phyloP scores from a whole-genome alignment of 2,888 invertebrate species.

The Dynastes grantii region DNA sequence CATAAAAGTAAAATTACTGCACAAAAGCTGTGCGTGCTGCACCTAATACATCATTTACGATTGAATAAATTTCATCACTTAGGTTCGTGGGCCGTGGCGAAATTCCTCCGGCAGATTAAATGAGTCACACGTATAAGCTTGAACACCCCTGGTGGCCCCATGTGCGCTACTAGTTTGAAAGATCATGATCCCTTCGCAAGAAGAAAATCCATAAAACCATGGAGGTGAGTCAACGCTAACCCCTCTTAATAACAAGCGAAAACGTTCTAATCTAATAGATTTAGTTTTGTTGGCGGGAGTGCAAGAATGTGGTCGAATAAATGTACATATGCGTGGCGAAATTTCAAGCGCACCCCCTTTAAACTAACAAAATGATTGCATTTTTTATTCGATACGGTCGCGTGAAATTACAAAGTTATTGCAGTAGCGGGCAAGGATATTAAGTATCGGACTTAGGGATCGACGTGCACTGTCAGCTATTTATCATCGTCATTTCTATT shows the following conservation, averaged over 20 bases:
- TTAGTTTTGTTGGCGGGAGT: slow-evolving; percentile 50
- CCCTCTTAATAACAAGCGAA: slow-evolving; percentile 61
- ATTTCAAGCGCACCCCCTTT: slow-evolving; percentile 37
- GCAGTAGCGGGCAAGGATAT: slow-evolving; percentile 19
- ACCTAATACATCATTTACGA: slow-evolving; percentile 37
- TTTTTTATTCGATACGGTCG: slow-evolving; percentile 44
- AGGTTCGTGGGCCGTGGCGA: slow-evolving; percentile 27
- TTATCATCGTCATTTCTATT: slow-evolving; percentile 32
- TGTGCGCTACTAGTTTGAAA: slow-evolving; percentile 58
- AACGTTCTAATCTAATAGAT: slow-evolving; percentile 61
- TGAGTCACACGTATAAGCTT: slow-evolving; percentile 58
- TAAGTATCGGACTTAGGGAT: slow-evolving; percentile 35
- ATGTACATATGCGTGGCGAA: slow-evolving; percentile 35
- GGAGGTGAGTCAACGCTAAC: slow-evolving; percentile 62
- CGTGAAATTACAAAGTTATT: slow-evolving; percentile 47
- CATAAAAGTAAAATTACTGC: slow-evolving; percentile 31
- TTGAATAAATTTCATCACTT: slow-evolving; percentile 42
- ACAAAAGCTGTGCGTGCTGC: slow-evolving; percentile 6
- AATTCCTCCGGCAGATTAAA: slow-evolving; percentile 47
- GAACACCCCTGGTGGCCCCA: slow-evolving; percentile 59
- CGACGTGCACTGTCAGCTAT: slow-evolving; percentile 29
- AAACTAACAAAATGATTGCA: slow-evolving; percentile 41
- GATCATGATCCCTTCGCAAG: slow-evolving; percentile 57
- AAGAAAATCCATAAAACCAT: slow-evolving; percentile 57
- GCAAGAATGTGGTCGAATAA: slow-evolving; percentile 42